Percentiles rank a stretch among this genome's conserved stretches.
These are phyloP conservation scores for Subanguina moxae DNA, from an alignment of 1,140 invertebrate species.

Conservation along the genomic window DNA sequence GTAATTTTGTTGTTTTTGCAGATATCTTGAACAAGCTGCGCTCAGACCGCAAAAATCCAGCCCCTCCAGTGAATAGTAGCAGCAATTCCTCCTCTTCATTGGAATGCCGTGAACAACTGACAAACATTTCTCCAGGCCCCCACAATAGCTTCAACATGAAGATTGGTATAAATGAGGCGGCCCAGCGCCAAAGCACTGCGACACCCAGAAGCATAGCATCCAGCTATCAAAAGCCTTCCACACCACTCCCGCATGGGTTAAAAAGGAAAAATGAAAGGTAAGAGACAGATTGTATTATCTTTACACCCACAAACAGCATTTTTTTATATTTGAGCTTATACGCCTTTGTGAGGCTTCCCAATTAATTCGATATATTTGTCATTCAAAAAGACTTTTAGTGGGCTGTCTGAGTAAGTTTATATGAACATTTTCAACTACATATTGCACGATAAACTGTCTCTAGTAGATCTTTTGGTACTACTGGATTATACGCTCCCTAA, in stretches of 20 bases:
- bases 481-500: no score
- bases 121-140: conserved; percentile 11
- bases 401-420: no score
- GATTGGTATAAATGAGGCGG: conserved; percentile 13
- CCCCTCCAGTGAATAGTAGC: not conserved
- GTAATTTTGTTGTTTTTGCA: conserved; percentile 11
- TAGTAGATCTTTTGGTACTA: no score
- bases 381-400: no score
- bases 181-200: not conserved
- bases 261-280: conserved; percentile 24
- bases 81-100: conserved; percentile 8
- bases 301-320: no score
- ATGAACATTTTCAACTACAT: no score
- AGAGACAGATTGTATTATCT: no score
- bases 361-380: no score
- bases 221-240: not conserved
- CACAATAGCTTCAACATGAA: not conserved
- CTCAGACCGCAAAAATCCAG: not conserved
- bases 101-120: conserved; percentile 14
- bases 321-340: no score
- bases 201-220: conserved; percentile 10
- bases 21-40: conserved; percentile 30
- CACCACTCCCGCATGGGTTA: conserved; percentile 21
- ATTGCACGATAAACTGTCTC: no score
- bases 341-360: no score